A percentile compares a stretch with the other conserved stretches of the same genome.
phyloP scores from a whole-genome alignment of 2,888 invertebrate genomes.

The Mallateleia sp. region DNA sequence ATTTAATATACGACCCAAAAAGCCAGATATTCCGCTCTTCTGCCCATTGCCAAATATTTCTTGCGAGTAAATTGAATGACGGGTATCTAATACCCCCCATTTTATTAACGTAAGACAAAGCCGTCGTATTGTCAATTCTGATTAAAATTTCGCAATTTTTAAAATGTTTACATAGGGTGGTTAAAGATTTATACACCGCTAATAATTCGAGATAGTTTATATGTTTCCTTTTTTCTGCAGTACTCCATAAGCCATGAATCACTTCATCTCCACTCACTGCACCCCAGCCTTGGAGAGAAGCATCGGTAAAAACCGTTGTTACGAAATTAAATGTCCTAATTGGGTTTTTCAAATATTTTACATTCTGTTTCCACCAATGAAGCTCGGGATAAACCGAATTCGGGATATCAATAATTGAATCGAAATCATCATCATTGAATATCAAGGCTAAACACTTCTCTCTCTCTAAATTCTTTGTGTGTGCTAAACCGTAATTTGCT shows the following conservation, averaged over 20 bases:
- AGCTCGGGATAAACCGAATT: not conserved
- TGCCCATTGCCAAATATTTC: slow-evolving; percentile 31
- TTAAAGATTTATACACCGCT: slow-evolving; percentile 24
- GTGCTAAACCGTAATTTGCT: not conserved
- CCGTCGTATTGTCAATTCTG: slow-evolving; percentile 35
- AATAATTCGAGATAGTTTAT: slow-evolving; percentile 32
- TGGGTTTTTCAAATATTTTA: too few species aligned
- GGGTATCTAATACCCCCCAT: slow-evolving; percentile 25
- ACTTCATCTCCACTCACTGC: slow-evolving; percentile 32
- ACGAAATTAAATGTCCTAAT: too few species aligned
- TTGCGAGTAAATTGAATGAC: slow-evolving; percentile 18
- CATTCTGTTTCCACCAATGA: not conserved
- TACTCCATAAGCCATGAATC: slow-evolving; percentile 18
- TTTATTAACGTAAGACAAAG: slow-evolving; percentile 17
- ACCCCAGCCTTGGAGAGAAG: slow-evolving; percentile 54
- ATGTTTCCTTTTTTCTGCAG: slow-evolving; percentile 20
- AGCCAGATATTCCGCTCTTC: slow-evolving; percentile 30
- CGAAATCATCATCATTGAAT: not conserved
- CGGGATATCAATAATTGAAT: not conserved
- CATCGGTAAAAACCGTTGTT: slow-evolving; percentile 53
- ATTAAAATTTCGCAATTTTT: slow-evolving; percentile 29
- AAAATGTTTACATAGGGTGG: not conserved
- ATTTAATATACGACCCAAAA: slow-evolving; percentile 49
- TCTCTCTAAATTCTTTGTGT: not conserved
- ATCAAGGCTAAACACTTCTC: not conserved